phyloP scores from a whole-genome alignment of 2,797 vertebrate species.

The Sebastes vulpes region DNA sequence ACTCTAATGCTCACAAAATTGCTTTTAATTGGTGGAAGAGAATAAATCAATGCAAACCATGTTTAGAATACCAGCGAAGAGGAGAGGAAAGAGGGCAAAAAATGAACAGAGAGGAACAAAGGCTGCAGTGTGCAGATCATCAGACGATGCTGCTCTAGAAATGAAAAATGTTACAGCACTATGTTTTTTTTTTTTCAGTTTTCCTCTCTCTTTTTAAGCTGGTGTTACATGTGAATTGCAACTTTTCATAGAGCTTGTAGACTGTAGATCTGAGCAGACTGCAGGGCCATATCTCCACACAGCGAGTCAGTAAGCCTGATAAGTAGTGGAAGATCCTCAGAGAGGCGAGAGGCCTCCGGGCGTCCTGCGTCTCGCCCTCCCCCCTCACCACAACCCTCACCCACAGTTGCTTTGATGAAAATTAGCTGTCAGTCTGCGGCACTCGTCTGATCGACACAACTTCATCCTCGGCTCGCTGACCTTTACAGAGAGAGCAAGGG shows the following conservation, averaged over 20 bases:
- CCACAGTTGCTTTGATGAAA: constrained; percentile 74
- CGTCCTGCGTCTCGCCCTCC: neutral
- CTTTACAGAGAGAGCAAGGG: constrained; percentile 71
- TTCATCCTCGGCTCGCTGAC: constrained; percentile 78
- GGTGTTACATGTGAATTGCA: neutral
- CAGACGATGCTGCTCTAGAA: constrained; percentile 4
- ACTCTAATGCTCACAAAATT: constrained; percentile 77
- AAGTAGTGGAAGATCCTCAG: constrained; percentile 49
- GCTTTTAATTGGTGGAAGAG: constrained; percentile 81
- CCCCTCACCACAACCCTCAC: neutral
- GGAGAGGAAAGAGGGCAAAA: constrained; percentile 11
- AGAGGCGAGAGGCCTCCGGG: constrained; percentile 16
- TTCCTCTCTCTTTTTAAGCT: neutral
- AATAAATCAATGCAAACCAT: constrained; percentile 80
- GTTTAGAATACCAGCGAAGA: constrained; percentile 52
- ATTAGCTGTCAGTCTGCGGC: constrained; percentile 71
- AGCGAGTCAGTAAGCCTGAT: constrained; percentile 37
- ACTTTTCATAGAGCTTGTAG: neutral
- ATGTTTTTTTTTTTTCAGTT: neutral
- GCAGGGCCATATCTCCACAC: constrained; percentile 30
- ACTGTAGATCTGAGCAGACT: constrained; percentile 20
- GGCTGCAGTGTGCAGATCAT: constrained; percentile 23
- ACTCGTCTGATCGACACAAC: constrained; percentile 71
- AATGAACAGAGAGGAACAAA: constrained; percentile 3
- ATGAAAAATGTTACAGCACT: constrained; percentile 12